Base-by-base conservation (phyloP, 2,113 vertebrate genomes). In the Sinocyclocheilus maitianheensis region DNA sequence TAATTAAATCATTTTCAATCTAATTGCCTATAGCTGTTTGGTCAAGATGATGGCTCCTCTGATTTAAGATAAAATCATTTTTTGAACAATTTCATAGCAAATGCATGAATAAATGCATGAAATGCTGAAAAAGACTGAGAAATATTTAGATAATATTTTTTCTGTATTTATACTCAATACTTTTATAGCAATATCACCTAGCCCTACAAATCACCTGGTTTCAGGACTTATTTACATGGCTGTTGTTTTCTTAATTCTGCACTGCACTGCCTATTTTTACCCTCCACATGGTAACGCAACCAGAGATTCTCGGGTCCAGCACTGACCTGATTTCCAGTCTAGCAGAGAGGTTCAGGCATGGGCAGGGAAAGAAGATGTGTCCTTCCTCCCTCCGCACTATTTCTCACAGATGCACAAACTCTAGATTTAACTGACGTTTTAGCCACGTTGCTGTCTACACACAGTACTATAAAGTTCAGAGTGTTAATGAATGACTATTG, bases 351-450 rank as follows among this genome's bases (percentile, higher is more conserved):
- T 81, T 81, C 43, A 67, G 24, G 40, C 62, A 26, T 81, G 43
- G 43, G 79, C 20, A 81, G 40, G 55, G 79, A 81, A 65, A 46
- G 13, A 65, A 7, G 40, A 14, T 63, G 22, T 81, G 37, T 43
- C 62, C 62, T 81, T 18, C 43, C 62, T 81, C 79, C 43, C 62
- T n/a, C 40, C 3, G n/a, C 53, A 24, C 20, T 67, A 9, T 48
- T 48, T 82, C 62, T 69, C 43, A 81, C 79, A 22, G 80, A 82
- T 46, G 80, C 80, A 82, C 30, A n/a, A 82, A 69, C 14, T 81
- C 43, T 67, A 22, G 79, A 30, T 81, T 51, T 37, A 78, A 18
- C 24, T 55, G 48, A 55, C 24, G 14, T 71, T 71, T 40, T 26
- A 43, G 79, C 20, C 60, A 26, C 58, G 55, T 43, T 81, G 60